A percentile compares a stretch with the other conserved stretches of the same genome.
phyloP scores from a whole-genome alignment of 1,140 invertebrate species.

The Trypoxylus dichotomus region DNA sequence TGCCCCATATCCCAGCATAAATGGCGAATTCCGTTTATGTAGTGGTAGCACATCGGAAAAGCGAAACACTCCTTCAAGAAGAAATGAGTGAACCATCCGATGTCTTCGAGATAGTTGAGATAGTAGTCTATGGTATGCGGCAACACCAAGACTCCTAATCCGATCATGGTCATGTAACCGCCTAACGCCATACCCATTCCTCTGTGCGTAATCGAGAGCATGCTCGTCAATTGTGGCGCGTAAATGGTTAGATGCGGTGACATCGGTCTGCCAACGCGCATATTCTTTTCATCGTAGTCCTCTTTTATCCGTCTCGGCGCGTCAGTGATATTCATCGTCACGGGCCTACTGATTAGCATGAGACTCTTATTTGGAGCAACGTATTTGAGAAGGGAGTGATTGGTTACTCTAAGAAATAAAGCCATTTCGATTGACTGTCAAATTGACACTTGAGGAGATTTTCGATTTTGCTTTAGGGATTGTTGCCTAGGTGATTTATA shows the following conservation, averaged over 20 bases:
- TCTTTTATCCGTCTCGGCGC: constrained; percentile 52
- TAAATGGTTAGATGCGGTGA: constrained; percentile 89
- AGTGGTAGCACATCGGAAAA: constrained; percentile 36
- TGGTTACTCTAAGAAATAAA: not conserved
- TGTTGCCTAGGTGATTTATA: no score
- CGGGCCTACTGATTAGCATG: constrained; percentile 39
- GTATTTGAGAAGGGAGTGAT: not conserved
- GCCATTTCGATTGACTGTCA: not conserved
- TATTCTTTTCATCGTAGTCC: constrained; percentile 68
- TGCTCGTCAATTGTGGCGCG: constrained; percentile 71
- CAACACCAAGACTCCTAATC: constrained; percentile 11
- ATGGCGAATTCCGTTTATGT: constrained; percentile 37
- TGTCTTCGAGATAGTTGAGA: constrained; percentile 17
- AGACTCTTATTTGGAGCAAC: not conserved
- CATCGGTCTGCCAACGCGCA: constrained; percentile 70
- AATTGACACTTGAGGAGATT: no score
- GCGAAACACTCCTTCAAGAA: constrained; percentile 34
- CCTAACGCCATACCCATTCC: constrained; percentile 61
- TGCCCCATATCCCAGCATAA: constrained; percentile 37
- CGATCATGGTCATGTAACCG: constrained; percentile 10
- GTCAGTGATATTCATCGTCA: constrained; percentile 53
- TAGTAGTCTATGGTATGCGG: constrained; percentile 6
- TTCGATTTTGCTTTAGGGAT: no score
- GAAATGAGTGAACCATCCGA: not conserved
- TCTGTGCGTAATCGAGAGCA: constrained; percentile 81